Evolutionary conservation across 2,888 invertebrate species (phyloP).

Genomic region (Iphiclides podalirius): DNA sequence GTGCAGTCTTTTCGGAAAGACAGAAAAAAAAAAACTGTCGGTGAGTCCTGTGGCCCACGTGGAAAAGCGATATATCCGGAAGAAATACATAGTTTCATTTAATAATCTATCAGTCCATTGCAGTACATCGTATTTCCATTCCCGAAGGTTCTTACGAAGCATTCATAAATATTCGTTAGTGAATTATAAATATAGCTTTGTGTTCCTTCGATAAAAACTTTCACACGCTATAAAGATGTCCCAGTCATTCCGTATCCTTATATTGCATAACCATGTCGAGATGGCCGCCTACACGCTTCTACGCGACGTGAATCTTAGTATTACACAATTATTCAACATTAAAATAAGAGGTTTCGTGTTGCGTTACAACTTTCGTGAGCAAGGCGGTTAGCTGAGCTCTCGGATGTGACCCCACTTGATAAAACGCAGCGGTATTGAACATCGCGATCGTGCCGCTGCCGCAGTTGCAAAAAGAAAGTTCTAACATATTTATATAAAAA

Average conservation of each 20-base stretch:
- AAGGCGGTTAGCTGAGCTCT: neutral
- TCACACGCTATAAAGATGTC: neutral
- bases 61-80: too few species aligned
- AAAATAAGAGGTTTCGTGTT: conserved; percentile 7
- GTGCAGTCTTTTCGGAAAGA: too few species aligned
- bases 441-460: neutral
- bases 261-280: conserved; percentile 13
- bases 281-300: conserved; percentile 1
- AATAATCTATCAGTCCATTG: too few species aligned
- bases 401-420: neutral
- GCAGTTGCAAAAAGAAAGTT: too few species aligned
- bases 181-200: too few species aligned
- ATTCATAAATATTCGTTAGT: too few species aligned
- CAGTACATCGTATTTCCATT: too few species aligned
- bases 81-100: too few species aligned
- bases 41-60: too few species aligned
- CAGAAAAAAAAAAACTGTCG: too few species aligned
- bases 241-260: conserved; percentile 4
- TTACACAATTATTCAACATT: conserved; percentile 9
- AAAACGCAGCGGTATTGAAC: neutral
- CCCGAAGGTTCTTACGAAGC: too few species aligned
- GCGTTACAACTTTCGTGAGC: conserved; percentile 6
- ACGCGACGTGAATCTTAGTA: neutral
- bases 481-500: too few species aligned
- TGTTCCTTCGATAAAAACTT: neutral